A percentile compares a stretch with the other conserved stretches of the same genome.
Evolutionary conservation across 2,888 invertebrate genomes (phyloP).

Genomic region (Neria commutata): DNA sequence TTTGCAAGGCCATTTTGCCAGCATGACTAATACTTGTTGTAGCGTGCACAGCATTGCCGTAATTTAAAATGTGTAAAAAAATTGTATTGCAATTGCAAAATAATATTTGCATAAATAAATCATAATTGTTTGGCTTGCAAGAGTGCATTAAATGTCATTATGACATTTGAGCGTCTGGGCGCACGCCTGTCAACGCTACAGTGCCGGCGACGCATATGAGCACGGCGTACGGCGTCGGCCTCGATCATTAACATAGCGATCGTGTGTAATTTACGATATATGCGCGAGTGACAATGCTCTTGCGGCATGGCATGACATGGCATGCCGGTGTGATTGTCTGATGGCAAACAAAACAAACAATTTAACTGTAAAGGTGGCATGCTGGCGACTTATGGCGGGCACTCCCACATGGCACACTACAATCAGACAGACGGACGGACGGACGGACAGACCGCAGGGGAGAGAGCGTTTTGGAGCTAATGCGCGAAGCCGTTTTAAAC

Average conservation of each 20-base stretch:
- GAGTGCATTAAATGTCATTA: constrained; percentile 36
- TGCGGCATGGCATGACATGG: no score
- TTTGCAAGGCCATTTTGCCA: no score
- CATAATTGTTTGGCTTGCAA: background rate
- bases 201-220: background rate
- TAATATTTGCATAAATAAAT: background rate
- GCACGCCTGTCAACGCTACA: constrained; percentile 22
- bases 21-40: no score
- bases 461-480: no score
- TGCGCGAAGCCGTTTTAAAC: constrained; percentile 3
- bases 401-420: background rate
- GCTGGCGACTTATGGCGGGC: background rate
- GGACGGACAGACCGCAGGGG: no score
- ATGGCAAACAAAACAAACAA: background rate
- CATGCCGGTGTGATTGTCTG: no score
- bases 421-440: no score
- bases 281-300: constrained; percentile 1
- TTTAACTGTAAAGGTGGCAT: background rate
- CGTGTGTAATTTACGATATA: background rate
- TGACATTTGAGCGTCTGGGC: constrained; percentile 16
- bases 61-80: constrained; percentile 31
- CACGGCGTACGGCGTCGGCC: no score
- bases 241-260: background rate
- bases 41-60: no score
- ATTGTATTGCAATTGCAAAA: constrained; percentile 4